Evolutionary conservation across 2,888 invertebrate species (phyloP), one percentile per base, ranked within the genome.

Genomic region (Selenia dentaria): DNA sequence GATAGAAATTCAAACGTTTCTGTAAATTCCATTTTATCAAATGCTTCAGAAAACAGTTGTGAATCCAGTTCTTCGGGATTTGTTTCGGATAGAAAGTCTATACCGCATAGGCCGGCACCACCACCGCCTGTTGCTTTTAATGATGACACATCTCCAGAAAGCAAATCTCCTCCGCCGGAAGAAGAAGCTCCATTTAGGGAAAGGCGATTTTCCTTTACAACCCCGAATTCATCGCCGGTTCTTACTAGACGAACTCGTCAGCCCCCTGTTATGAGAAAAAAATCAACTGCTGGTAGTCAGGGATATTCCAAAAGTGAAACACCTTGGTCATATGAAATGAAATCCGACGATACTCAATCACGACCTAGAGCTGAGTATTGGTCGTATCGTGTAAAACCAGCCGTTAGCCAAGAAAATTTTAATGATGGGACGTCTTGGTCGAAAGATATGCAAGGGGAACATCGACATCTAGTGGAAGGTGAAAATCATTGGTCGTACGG

Each of bases 61-160:
- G 87, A 83, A 65, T 89, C 90, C n/a, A 80, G 81, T 72, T 88
- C 90, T n/a, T 90, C 90, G 6, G 90, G 89, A 51, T 90, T 90
- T 62, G 71, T 84, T 18, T 89, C 89, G 27, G 89, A 90, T 61
- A 77, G 86, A 51, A 89, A 87, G 57, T 83, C 86, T 1, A 71
- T 78, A 14, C 89, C 88, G 24, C 86, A 83, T 37, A 74, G 90
- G 52, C 88, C 87, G 10, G 90, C 90, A n/a, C 90, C 90, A 16
- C 88, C 89, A 4, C 90, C 90, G 16, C 89, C 89, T 0, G 77
- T 78, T 34, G 77, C 81, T 8, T 80, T 82, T 44, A 79, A 82
- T 33, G 86, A 88, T 49, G 74, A 62, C 45, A 71, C 70, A 20
- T 78, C 79, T 38, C 46, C 69, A 16, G 76, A 79, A 58, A 79